Conservation (phyloP, 1,140 invertebrate species). For the Lineus longissimus region DNA sequence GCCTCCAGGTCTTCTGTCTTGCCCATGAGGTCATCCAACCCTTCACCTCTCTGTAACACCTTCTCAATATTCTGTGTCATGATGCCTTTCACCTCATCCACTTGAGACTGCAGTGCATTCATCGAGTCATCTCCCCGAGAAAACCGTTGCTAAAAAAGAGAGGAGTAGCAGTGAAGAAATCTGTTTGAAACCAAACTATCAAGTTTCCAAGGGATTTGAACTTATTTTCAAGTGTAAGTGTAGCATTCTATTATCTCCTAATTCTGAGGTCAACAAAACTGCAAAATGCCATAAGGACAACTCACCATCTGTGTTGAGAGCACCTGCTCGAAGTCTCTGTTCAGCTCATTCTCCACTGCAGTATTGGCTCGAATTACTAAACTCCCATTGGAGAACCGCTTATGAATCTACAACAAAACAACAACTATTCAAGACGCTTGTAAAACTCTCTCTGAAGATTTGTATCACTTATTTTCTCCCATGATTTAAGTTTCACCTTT, state of each 20-base stretch:
- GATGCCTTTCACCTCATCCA: constrained; percentile 52
- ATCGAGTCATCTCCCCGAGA: constrained; percentile 32
- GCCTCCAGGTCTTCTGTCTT: constrained; percentile 53
- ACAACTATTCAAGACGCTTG: background rate
- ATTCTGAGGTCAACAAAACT: too few relatives aligned
- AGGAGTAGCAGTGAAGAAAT: background rate
- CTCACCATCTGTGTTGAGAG: constrained; percentile 45
- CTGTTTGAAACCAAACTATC: background rate
- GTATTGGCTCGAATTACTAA: constrained; percentile 29
- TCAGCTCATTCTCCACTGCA: constrained; percentile 36
- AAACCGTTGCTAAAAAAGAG: constrained; percentile 36
- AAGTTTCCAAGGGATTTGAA: background rate
- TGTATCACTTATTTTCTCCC: too few relatives aligned
- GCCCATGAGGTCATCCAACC: constrained; percentile 51
- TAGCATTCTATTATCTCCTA: too few relatives aligned
- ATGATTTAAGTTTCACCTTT: too few relatives aligned
- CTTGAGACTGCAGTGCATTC: constrained; percentile 42
- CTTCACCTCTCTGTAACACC: constrained; percentile 53
- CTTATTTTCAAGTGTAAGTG: too few relatives aligned
- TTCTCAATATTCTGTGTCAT: constrained; percentile 55
- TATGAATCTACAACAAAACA: constrained; percentile 36
- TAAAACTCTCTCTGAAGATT: too few relatives aligned
- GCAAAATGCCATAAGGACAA: constrained; percentile 6
- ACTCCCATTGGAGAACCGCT: constrained; percentile 33
- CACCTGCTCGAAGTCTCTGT: constrained; percentile 41